Conservation (phyloP, 2,113 vertebrate genomes). For the Rhagologus leucostigma region DNA sequence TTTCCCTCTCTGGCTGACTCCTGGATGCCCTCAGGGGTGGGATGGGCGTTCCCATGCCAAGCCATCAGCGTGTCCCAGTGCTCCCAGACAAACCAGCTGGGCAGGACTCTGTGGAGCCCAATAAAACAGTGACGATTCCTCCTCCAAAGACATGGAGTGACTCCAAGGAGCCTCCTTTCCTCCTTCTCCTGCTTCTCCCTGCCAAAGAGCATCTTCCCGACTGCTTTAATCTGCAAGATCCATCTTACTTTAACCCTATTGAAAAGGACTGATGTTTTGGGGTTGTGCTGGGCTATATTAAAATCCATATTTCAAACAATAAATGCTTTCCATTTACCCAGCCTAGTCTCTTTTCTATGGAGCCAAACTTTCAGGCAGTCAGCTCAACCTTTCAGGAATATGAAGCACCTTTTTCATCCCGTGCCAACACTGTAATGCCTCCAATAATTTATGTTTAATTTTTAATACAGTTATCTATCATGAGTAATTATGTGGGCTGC, state of each 20-base stretch:
- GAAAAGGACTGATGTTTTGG: conserved; percentile 58
- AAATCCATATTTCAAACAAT: conserved; percentile 68
- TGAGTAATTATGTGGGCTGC: conserved; percentile 71
- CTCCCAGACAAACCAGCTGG: background rate
- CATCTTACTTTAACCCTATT: conserved; percentile 36
- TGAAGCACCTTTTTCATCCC: conserved; percentile 75
- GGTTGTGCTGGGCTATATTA: conserved; percentile 61
- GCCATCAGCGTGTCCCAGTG: background rate
- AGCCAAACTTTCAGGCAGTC: conserved; percentile 67
- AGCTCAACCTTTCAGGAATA: conserved; percentile 72
- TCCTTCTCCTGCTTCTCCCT: background rate
- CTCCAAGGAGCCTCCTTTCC: conserved; percentile 8
- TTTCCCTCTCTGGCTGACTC: background rate
- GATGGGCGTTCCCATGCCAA: background rate
- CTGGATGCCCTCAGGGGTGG: background rate
- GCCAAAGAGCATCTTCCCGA: conserved; percentile 22
- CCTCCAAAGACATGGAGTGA: background rate
- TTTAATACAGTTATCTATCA: conserved; percentile 80
- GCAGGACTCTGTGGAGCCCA: background rate
- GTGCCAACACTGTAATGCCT: conserved; percentile 73
- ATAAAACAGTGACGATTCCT: background rate
- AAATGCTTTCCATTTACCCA: conserved; percentile 67
- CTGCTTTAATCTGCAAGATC: conserved; percentile 52
- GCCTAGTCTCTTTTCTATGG: conserved; percentile 48
- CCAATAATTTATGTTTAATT: conserved; percentile 80